phyloP scores from a whole-genome alignment of 2,888 invertebrate species.

The Diarsia brunnea region DNA sequence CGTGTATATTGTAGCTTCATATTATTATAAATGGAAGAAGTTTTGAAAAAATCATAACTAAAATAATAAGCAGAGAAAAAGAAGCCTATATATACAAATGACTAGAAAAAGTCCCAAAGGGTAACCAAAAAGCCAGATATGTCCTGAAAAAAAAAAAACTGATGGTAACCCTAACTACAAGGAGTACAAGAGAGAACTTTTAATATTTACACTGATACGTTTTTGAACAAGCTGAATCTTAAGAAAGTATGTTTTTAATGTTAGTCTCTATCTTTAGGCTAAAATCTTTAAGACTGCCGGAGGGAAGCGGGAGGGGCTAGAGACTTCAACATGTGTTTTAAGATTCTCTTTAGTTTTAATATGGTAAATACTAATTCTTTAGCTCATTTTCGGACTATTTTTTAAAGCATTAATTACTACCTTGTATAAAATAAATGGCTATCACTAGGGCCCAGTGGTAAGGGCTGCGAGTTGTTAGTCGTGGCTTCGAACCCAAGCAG shows the following conservation, averaged over 20 bases:
- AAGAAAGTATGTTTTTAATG: conserved; percentile 21
- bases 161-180: neutral
- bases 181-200: conserved; percentile 34
- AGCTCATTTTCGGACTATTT: no score
- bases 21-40: no score
- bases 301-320: neutral
- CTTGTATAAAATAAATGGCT: no score
- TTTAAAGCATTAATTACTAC: no score
- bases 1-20: no score
- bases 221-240: conserved; percentile 48
- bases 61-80: no score
- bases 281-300: neutral
- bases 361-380: neutral
- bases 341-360: neutral
- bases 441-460: no score
- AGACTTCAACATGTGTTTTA: neutral
- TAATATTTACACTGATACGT: conserved; percentile 56
- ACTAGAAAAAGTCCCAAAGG: neutral
- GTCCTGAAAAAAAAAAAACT: neutral
- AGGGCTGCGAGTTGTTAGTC: no score
- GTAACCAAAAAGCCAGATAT: neutral
- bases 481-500: no score
- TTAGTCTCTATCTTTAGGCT: neutral
- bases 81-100: no score
- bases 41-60: no score